Percentiles rank a stretch among this genome's conserved stretches.
Conservation (phyloP, 1,140 invertebrate species). For the Papilio machaon region DNA sequence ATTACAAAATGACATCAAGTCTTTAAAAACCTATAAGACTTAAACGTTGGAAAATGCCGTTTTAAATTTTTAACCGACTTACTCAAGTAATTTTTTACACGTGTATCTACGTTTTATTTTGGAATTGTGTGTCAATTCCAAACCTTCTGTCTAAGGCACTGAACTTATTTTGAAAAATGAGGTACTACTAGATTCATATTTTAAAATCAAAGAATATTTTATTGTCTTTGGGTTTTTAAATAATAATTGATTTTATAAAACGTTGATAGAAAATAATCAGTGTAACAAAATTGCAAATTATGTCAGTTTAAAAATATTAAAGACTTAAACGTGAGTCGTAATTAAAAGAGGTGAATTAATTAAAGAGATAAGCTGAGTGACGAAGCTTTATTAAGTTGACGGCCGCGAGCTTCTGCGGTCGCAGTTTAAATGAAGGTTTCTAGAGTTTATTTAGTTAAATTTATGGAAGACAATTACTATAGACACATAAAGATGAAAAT, state of each 20-base stretch:
- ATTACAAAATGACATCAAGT: constrained; percentile 11
- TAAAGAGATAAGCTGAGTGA: constrained; percentile 3
- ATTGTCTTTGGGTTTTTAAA: too few relatives aligned
- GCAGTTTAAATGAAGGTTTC: not conserved
- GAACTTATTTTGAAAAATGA: too few relatives aligned
- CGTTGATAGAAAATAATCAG: not conserved
- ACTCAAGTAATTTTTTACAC: too few relatives aligned
- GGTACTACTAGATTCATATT: too few relatives aligned
- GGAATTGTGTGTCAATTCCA: too few relatives aligned
- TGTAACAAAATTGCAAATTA: not conserved
- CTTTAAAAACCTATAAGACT: not conserved
- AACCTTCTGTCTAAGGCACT: too few relatives aligned
- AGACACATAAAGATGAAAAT: too few relatives aligned
- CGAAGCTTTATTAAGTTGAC: not conserved
- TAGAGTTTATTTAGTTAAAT: not conserved
- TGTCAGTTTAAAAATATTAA: not conserved
- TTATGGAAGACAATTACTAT: too few relatives aligned
- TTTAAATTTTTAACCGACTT: not conserved
- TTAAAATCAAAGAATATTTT: too few relatives aligned
- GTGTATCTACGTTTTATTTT: too few relatives aligned
- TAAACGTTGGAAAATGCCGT: constrained; percentile 9
- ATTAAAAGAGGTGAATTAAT: not conserved
- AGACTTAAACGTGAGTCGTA: not conserved
- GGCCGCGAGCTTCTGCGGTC: not conserved
- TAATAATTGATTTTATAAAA: not conserved